Percentiles rank a stretch among this genome's conserved stretches.
These are phyloP conservation scores for Micrasema minimum DNA, from an alignment of 1,140 invertebrate genomes.

Conservation along the genomic window DNA sequence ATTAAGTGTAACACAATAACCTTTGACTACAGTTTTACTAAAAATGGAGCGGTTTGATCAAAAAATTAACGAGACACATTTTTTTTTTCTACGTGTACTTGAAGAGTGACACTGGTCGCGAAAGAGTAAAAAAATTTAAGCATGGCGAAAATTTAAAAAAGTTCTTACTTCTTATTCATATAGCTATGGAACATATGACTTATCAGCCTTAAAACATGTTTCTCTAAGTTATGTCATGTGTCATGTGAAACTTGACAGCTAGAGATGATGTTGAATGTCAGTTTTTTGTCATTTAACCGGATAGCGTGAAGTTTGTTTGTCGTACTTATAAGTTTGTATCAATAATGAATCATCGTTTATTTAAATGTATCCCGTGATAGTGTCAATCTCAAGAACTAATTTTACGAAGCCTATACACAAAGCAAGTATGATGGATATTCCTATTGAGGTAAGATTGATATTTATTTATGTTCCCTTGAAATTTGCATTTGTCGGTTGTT, in stretches of 20 bases:
- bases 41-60: no score
- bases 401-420: not conserved
- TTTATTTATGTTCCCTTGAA: conserved; percentile 24
- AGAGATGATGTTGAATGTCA: conserved; percentile 1
- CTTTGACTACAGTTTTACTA: no score
- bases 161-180: no score
- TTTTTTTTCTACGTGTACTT: no score
- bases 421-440: conserved; percentile 43
- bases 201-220: conserved; percentile 13
- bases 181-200: not conserved
- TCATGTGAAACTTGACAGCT: conserved; percentile 12
- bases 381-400: not conserved
- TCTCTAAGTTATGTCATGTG: conserved; percentile 16
- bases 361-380: conserved; percentile 9
- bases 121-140: no score
- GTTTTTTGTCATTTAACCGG: conserved; percentile 4
- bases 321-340: conserved; percentile 2
- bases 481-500: conserved; percentile 12
- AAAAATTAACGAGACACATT: no score
- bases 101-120: no score
- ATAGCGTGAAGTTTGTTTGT: conserved; percentile 20
- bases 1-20: no score
- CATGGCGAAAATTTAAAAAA: no score
- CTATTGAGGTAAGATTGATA: conserved; percentile 39
- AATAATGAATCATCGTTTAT: conserved; percentile 16